These are phyloP conservation scores for Trematomus loennbergii DNA, from an alignment of 2,113 vertebrate species.

Conservation along the genomic window DNA sequence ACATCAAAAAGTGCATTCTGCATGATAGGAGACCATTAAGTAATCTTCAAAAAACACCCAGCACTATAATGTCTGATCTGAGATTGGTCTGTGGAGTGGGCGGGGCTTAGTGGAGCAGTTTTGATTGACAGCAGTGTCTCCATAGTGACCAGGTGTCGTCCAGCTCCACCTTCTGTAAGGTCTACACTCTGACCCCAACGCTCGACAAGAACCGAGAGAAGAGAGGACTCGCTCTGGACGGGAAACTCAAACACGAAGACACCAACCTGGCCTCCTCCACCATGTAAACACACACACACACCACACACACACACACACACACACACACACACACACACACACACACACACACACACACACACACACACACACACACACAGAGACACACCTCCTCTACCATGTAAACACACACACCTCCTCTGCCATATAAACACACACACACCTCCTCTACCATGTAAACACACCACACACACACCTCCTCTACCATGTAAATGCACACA, in stretches of 20 bases:
- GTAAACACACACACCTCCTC: too few species aligned
- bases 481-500: too few species aligned
- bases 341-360: too few species aligned
- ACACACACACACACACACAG: too few species aligned
- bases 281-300: conserved; percentile 80
- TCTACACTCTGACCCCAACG: conserved; percentile 91
- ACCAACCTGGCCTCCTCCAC: conserved; percentile 94
- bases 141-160: conserved; percentile 90
- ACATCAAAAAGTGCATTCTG: too few species aligned
- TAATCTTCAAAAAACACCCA: too few species aligned
- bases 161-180: conserved; percentile 94
- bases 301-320: neutral
- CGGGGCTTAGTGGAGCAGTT: neutral
- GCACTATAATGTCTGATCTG: neutral
- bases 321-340: too few species aligned
- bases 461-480: too few species aligned
- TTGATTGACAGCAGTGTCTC: conserved; percentile 45
- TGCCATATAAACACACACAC: too few species aligned
- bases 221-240: conserved; percentile 91
- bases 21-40: too few species aligned
- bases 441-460: too few species aligned
- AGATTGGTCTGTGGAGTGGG: neutral
- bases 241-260: conserved; percentile 94
- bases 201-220: conserved; percentile 92
- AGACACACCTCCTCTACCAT: too few species aligned